Evolutionary conservation across 2,797 vertebrate species (phyloP), one percentile per base, ranked within the genome.

Genomic region (Aplochiton taeniatus): DNA sequence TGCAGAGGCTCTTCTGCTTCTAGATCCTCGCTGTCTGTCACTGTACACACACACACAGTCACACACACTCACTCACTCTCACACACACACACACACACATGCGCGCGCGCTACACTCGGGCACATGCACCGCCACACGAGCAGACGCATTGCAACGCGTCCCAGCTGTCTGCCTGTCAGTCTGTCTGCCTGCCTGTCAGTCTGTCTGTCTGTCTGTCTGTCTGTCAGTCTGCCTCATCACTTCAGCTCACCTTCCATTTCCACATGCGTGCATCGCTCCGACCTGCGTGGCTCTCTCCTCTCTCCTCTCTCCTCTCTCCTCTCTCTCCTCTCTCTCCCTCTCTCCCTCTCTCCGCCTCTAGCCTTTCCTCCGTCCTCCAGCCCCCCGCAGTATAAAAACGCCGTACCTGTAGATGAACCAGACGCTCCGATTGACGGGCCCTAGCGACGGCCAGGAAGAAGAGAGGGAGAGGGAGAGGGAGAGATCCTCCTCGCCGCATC

Each of bases 351-450:
- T 44, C 55, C 43, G 17, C 45, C 51, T n/a, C 49, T 53, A 2
- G 18, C 44, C 51, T 0, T 19, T 49, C 42, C 51, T 55, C 69
- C 48, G 47, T 54, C 52, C 59, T 54, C 60, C 52, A 53, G 42
- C 50, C 63, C 53, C 51, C 55, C 61, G 48, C 52, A 62, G 65
- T 54, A 57, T 6, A n/a, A 18, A 51, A 48, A 47, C 18, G 18
- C 84, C 74, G 91, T 96, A 96, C 95, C 95, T 97, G 95, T 96
- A 97, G 89, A 96, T 95, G 92, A 96, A 97, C 95, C 95, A 96
- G 90, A 96, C 89, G 90, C 95, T 96, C 90, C 93, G 90, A 87
- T 95, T 93, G 90, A 93, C 88, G 81, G 95, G 95, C 88, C 94
- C 94, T 83, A 97, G 90, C 82, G 93, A 94, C 62, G 95, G 95